Base-by-base conservation (phyloP, 2,888 invertebrate genomes). In the Reticulitermes lucifugus region DNA sequence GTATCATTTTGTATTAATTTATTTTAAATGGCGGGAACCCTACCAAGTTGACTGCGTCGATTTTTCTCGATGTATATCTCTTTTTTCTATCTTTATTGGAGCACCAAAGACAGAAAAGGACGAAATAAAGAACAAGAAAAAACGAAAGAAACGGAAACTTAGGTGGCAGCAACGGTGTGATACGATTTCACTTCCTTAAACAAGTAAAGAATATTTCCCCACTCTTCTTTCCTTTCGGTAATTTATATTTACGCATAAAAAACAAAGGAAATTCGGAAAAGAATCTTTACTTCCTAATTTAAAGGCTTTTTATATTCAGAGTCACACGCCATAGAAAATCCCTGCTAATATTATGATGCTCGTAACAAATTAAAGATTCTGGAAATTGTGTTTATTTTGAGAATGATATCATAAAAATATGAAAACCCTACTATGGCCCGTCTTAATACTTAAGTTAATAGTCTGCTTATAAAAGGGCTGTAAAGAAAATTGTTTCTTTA, bases 361-460 rank as follows among this genome's bases (percentile, higher is more conserved):
- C 65, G 21, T 83, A 83, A 83, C 59, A 35, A 83, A 75, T 83
- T 75, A 83, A 46, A 83, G 73, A 83, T 75, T 83, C 83, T 65
- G 12, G 71, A 59, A 84, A 84, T 79, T 84, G 84, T 84, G 84
- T 84, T 79, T 84, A 55, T 84, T 81, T 84, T 84, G 80, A 43
- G 73, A 84, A 84, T 84, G 80, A 84, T 84, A 84, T 80, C 84
- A 65, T 84, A 80, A 84, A 84, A 80, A 29, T 81, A 12, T 81
- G 59, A 79, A 35, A 79, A 18, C 51, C 43, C n/a, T 21, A 18
- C 25, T 55, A 35, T 41, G 73, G 21, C 73, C 73, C 12, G 73
- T 73, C 73, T 65, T 65, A 65, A 65, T 65, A 73, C 21, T 35
- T 35, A 35, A 35, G 6, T 18, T 41, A 29, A 35, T 35, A 71